phyloP scores from a whole-genome alignment of 2,888 invertebrate species.

The Thecocarcelia acutangulata region DNA sequence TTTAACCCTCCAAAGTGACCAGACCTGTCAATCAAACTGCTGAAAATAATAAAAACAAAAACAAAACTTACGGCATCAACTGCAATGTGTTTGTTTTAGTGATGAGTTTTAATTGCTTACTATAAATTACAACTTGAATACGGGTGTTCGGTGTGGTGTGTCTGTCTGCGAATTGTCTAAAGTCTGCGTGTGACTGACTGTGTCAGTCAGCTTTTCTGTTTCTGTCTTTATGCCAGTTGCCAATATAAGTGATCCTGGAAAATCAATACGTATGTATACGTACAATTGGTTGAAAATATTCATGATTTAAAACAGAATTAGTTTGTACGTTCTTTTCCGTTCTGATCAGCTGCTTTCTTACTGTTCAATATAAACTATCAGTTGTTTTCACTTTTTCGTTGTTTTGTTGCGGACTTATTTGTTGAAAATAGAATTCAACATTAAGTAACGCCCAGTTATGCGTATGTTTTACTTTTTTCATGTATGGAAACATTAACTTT shows the following conservation, averaged over 20 bases:
- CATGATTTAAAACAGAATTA: no score
- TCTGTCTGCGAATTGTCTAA: conserved; percentile 4
- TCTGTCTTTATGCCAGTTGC: conserved; percentile 24
- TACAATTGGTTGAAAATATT: no score
- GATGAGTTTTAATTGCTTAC: background rate
- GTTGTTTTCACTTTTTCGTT: no score
- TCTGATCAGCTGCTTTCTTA: no score
- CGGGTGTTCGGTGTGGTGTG: conserved; percentile 8
- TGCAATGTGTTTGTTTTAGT: background rate
- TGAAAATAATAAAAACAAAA: background rate
- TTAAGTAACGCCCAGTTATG: no score
- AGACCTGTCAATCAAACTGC: conserved; percentile 70
- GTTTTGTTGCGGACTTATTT: no score
- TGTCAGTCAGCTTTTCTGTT: conserved; percentile 12
- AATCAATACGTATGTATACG: no score
- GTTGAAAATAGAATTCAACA: no score
- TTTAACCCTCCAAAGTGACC: conserved; percentile 70
- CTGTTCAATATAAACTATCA: no score
- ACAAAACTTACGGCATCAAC: conserved; percentile 25
- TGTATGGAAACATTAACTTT: no score
- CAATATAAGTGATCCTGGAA: background rate
- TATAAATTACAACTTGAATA: conserved; percentile 2
- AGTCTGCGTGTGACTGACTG: conserved; percentile 7
- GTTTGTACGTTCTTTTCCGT: no score
- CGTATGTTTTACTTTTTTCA: no score